Evolutionary conservation across 2,888 invertebrate genomes (phyloP).

Genomic region (Ophion costatus): DNA sequence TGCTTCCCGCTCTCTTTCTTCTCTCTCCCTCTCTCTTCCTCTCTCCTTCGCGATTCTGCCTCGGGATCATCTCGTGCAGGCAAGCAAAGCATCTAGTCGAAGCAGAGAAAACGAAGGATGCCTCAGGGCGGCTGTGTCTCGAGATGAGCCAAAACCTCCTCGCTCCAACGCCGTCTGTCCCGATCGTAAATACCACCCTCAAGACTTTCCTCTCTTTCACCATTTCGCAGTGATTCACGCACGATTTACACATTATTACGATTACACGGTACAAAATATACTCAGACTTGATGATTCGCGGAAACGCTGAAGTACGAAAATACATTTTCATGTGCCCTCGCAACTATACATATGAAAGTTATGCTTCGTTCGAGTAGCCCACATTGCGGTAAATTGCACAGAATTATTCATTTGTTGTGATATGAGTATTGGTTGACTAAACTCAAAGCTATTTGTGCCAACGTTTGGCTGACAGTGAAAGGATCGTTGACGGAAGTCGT

Average conservation of each 20-base stretch:
- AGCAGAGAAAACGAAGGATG: constrained; percentile 46
- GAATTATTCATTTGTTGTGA: no score
- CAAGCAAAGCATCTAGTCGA: constrained; percentile 49
- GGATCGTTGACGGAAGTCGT: no score
- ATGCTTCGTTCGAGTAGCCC: no score
- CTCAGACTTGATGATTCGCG: not conserved
- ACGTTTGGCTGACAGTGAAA: no score
- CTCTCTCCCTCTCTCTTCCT: constrained; percentile 4
- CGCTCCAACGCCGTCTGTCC: not conserved
- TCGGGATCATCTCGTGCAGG: constrained; percentile 40
- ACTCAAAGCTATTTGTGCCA: no score
- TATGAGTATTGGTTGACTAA: no score
- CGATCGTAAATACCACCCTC: constrained; percentile 17
- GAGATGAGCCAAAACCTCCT: constrained; percentile 6
- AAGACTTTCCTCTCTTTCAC: constrained; percentile 7
- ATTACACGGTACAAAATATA: constrained; percentile 10
- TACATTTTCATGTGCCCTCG: not conserved
- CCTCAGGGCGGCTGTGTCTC: constrained; percentile 9
- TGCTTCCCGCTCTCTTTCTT: constrained; percentile 23
- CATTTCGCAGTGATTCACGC: constrained; percentile 20
- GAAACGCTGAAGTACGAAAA: not conserved
- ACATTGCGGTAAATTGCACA: no score
- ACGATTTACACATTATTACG: constrained; percentile 9
- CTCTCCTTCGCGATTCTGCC: constrained; percentile 52
- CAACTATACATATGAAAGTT: not conserved